Evolutionary conservation across 1,140 invertebrate genomes (phyloP).

Genomic region (Andrena cerasifolii): DNA sequence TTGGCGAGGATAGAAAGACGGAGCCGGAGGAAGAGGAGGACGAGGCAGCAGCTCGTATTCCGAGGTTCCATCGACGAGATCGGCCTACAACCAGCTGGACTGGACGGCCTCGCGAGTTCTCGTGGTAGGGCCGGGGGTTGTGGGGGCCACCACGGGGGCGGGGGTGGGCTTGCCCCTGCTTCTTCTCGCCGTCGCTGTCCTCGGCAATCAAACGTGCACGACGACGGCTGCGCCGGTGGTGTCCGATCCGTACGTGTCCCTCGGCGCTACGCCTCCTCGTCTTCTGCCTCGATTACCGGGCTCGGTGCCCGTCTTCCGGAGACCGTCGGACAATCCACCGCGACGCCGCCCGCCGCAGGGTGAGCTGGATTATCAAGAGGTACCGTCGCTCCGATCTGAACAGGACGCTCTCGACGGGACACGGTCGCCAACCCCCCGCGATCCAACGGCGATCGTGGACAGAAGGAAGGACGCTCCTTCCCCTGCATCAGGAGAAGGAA

Average conservation of each 20-base stretch:
- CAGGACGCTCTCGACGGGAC: background rate
- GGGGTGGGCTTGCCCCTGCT: slow-evolving; percentile 77
- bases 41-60: background rate
- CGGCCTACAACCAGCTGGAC: slow-evolving; percentile 67
- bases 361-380: slow-evolving; percentile 45
- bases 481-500: background rate
- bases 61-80: slow-evolving; percentile 17
- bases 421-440: background rate
- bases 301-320: background rate
- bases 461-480: slow-evolving; percentile 23
- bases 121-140: slow-evolving; percentile 72
- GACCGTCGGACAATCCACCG: background rate
- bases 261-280: slow-evolving; percentile 50
- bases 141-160: slow-evolving; percentile 76
- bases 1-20: slow-evolving; percentile 5
- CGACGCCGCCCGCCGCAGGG: background rate
- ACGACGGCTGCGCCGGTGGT: slow-evolving; percentile 64
- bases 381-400: slow-evolving; percentile 8
- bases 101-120: slow-evolving; percentile 74
- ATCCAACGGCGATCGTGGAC: slow-evolving; percentile 15
- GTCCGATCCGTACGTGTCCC: slow-evolving; percentile 41
- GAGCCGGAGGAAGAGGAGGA: background rate
- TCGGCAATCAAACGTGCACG: slow-evolving; percentile 67
- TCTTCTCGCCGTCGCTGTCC: slow-evolving; percentile 75
- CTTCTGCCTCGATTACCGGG: slow-evolving; percentile 32